These are phyloP conservation scores for Morinoia aosen DNA, from an alignment of 2,888 invertebrate genomes.

Conservation along the genomic window DNA sequence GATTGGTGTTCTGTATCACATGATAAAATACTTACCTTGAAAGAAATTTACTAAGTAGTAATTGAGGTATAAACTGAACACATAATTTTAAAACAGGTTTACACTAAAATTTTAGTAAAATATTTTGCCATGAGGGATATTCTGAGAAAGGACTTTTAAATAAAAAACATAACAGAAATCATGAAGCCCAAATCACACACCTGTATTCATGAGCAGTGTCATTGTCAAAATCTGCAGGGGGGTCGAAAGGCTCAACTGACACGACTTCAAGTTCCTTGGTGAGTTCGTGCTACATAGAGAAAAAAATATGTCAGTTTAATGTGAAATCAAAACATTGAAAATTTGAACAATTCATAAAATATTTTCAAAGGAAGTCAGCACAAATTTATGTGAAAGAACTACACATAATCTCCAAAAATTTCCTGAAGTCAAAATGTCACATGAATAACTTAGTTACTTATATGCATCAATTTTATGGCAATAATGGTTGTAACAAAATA, in stretches of 20 bases:
- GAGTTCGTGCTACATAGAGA: conserved; percentile 72
- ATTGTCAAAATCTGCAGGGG: conserved; percentile 73
- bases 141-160: too few species aligned
- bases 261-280: conserved; percentile 78
- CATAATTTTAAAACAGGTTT: too few species aligned
- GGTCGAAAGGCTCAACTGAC: conserved; percentile 77
- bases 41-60: too few species aligned
- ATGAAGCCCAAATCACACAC: background rate
- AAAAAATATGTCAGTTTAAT: conserved; percentile 50
- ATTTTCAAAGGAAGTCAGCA: background rate
- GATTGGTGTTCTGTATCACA: too few species aligned
- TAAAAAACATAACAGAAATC: too few species aligned
- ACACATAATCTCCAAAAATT: too few species aligned
- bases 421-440: too few species aligned
- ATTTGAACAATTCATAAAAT: background rate
- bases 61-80: too few species aligned
- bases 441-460: background rate
- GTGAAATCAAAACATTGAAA: background rate
- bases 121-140: too few species aligned
- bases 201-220: conserved; percentile 70
- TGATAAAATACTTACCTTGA: too few species aligned
- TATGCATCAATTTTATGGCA: background rate
- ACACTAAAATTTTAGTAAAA: too few species aligned
- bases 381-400: background rate
- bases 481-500: background rate